A percentile compares a stretch with the other conserved stretches of the same genome.
Evolutionary conservation across 2,113 vertebrate species (phyloP).

Genomic region (Heterotilapia buettikoferi): DNA sequence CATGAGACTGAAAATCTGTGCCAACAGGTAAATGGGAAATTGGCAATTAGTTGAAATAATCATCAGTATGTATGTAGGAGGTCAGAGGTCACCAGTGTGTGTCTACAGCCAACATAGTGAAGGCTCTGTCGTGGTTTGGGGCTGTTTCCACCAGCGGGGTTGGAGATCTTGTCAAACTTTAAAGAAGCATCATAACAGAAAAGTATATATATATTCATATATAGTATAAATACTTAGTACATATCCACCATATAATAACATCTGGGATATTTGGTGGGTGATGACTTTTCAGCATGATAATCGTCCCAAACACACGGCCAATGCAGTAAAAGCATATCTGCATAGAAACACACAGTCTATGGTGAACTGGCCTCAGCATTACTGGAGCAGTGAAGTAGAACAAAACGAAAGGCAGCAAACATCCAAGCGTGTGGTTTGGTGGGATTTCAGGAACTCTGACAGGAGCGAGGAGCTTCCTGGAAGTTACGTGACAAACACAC

Average conservation of each 20-base stretch:
- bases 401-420: neutral
- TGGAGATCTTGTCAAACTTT: neutral
- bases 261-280: neutral
- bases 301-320: neutral
- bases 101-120: neutral
- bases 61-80: neutral
- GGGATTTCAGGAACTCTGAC: conserved; percentile 77
- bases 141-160: neutral
- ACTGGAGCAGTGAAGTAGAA: neutral
- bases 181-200: neutral
- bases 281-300: neutral
- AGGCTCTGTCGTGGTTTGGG: neutral
- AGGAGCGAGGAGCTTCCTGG: conserved; percentile 83
- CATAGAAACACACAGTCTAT: neutral
- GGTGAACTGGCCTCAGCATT: neutral
- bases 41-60: neutral
- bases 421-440: neutral
- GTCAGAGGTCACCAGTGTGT: neutral
- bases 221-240: neutral
- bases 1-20: neutral
- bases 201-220: neutral
- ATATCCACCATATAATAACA: neutral
- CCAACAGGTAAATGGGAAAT: neutral
- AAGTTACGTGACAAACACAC: conserved; percentile 23
- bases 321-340: neutral